A percentile compares a stretch with the other conserved stretches of the same genome.
phyloP scores from a whole-genome alignment of 2,888 invertebrate genomes.

The Punctoribates punctum region DNA sequence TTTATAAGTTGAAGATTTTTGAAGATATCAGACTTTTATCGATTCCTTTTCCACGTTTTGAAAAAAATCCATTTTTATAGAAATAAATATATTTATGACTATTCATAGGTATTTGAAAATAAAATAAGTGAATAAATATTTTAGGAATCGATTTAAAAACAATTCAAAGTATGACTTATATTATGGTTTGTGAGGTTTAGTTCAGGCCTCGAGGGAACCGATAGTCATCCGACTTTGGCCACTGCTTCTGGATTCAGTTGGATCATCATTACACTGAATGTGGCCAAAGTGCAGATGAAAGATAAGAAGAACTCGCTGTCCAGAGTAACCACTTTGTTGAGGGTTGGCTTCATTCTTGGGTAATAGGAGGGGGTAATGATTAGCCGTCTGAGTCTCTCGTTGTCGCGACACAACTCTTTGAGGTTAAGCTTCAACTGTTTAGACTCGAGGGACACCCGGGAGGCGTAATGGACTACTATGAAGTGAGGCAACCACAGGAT shows the following conservation, averaged over 20 bases:
- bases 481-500: slow-evolving; percentile 41
- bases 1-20: no score
- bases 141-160: no score
- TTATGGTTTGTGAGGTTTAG: background rate
- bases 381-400: slow-evolving; percentile 21
- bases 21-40: no score
- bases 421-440: slow-evolving; percentile 38
- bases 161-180: background rate
- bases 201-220: background rate
- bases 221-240: slow-evolving; percentile 37
- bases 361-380: slow-evolving; percentile 34
- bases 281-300: slow-evolving; percentile 40
- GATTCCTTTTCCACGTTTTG: no score
- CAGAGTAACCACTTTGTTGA: slow-evolving; percentile 36
- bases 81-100: no score
- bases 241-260: slow-evolving; percentile 38
- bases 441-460: slow-evolving; percentile 33
- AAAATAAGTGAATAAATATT: no score
- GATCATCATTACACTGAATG: slow-evolving; percentile 42
- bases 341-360: slow-evolving; percentile 38
- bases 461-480: slow-evolving; percentile 37
- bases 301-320: slow-evolving; percentile 41
- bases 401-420: slow-evolving; percentile 40
- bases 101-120: no score
- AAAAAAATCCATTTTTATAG: no score